A percentile compares a stretch with the other conserved stretches of the same genome.
Conservation (phyloP, 2,888 invertebrate species). For the Metellina segmentata region DNA sequence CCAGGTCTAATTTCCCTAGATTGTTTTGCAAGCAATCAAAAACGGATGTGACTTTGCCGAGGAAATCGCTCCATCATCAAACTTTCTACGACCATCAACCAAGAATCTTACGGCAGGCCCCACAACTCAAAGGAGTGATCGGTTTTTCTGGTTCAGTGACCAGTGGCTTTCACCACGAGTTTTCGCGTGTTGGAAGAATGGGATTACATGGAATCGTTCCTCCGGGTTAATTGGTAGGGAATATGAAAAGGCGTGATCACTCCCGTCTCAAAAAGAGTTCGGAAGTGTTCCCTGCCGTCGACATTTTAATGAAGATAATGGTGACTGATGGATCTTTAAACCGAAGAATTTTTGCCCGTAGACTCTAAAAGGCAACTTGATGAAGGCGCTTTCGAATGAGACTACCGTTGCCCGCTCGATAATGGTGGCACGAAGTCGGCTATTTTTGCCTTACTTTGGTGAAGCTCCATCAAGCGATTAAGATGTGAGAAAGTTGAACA, state of each 20-base stretch:
- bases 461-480: conserved; percentile 5
- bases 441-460: neutral
- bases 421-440: conserved; percentile 11
- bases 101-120: neutral
- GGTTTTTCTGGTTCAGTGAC: conserved; percentile 54
- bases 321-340: conserved; percentile 56
- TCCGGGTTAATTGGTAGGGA: conserved; percentile 40
- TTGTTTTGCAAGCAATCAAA: neutral
- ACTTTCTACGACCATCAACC: neutral
- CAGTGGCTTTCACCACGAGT: conserved; percentile 5
- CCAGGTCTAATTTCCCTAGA: neutral
- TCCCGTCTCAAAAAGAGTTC: conserved; percentile 6
- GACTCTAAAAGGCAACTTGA: conserved; percentile 5
- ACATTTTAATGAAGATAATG: conserved; percentile 65
- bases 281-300: conserved; percentile 23
- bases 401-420: conserved; percentile 1
- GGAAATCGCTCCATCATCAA: neutral
- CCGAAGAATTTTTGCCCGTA: neutral
- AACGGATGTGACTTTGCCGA: neutral
- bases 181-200: conserved; percentile 20
- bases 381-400: neutral
- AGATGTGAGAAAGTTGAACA: conserved; percentile 37
- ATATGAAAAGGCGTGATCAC: conserved; percentile 43
- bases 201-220: conserved; percentile 4
- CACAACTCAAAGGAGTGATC: neutral